Evolutionary conservation across 2,888 invertebrate genomes (phyloP), one percentile per base, ranked within the genome.

Genomic region (Brachyptera risi): DNA sequence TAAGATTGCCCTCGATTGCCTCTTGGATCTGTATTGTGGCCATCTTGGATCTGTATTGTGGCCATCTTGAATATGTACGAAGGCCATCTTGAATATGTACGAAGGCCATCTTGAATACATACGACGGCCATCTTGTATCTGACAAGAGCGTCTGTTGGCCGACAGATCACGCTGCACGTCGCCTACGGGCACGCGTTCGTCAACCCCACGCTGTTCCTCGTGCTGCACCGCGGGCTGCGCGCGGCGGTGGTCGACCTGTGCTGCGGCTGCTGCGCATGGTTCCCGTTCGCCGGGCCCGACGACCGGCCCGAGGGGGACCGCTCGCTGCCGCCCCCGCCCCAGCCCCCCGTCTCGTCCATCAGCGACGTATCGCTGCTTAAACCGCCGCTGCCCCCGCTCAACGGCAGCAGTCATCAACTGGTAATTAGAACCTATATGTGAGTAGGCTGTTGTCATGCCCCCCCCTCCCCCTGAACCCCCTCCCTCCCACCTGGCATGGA

Each of bases 121-220:
- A 31, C 31, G 11, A 7, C 31, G 31, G 7, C 31, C 31, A 31
- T 31, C 31, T 31, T 31, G 31, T n/a, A n/a, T n/a, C n/a, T n/a
- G n/a, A n/a, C n/a, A 19, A 37, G 23, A 56, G 23, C 13, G 47
- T 31, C 27, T 44, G 19, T 57, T 21, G 31, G 59, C 37, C 80
- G 80, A 67, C 82, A 90, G 88, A 87, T 91, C 70, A 89, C 90
- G 56, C 81, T 92, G 69, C 90, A 91, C 82, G 89, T 91, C 76
- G 90, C 91, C 67, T 90, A 90, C 78, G 86, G 90, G 67, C 92
- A 92, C 76, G 90, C 91, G 35, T 90, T 90, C 69, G 88, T 90
- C 68, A 91, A 91, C 73, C 91, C 91, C 2, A 83, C 87, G 37
- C 79, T 91, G 67, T 90, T 91, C 75, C 81, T 92, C 74, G 85